Percentiles rank a stretch among this genome's conserved stretches.
phyloP scores from a whole-genome alignment of 2,113 vertebrate species.

The Corythornis madagascariensis region DNA sequence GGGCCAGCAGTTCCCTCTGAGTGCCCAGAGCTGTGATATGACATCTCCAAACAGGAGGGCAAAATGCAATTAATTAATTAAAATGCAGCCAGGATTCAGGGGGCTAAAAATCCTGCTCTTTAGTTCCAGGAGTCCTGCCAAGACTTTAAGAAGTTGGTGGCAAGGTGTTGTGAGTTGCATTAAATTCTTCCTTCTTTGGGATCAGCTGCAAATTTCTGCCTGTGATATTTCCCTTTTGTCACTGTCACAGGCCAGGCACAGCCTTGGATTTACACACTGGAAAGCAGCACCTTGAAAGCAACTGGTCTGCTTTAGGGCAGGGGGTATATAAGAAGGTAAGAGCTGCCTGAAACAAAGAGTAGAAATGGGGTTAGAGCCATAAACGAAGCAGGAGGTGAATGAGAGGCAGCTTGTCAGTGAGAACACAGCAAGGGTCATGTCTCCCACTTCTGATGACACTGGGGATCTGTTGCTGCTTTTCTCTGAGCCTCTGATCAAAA shows the following conservation, averaged over 20 bases:
- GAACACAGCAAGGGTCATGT: not conserved
- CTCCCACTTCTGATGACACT: not conserved
- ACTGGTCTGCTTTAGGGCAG: conserved; percentile 12
- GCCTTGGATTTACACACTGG: not conserved
- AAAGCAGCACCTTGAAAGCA: conserved; percentile 12
- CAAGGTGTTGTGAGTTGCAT: not conserved
- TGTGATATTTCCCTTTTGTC: conserved; percentile 30
- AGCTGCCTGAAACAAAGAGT: conserved; percentile 16
- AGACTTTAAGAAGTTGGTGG: conserved; percentile 1
- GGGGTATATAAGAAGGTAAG: not conserved
- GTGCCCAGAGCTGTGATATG: not conserved
- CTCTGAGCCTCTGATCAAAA: not conserved
- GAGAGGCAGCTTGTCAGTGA: not conserved
- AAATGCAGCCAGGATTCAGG: not conserved
- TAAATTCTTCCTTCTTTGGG: not conserved
- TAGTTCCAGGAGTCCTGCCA: not conserved
- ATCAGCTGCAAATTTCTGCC: conserved; percentile 29
- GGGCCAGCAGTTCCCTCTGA: not conserved
- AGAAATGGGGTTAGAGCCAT: conserved; percentile 24
- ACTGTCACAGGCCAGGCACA: not conserved
- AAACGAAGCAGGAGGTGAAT: conserved; percentile 57
- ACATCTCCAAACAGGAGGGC: conserved; percentile 3
- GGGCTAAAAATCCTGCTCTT: not conserved
- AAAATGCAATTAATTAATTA: conserved; percentile 32
- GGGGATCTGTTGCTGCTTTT: not conserved